A percentile compares a stretch with the other conserved stretches of the same genome.
These are phyloP conservation scores for Drosophila sucinea DNA, from an alignment of 1,140 invertebrate genomes.

Conservation along the genomic window DNA sequence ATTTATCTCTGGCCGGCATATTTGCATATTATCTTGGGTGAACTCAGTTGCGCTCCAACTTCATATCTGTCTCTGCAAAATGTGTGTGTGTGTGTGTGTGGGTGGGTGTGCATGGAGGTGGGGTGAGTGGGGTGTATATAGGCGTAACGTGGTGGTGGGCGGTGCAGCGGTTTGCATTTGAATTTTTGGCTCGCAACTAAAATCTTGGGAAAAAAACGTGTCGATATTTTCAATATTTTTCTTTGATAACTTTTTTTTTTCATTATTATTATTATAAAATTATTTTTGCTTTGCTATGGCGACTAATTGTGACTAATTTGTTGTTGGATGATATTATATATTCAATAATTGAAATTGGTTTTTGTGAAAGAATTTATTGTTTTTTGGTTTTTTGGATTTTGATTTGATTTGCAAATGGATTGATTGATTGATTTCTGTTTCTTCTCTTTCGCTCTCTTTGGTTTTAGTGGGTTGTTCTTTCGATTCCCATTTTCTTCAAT, in stretches of 20 bases:
- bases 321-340: slow-evolving; percentile 23
- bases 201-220: slow-evolving; percentile 42
- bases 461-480: slow-evolving; percentile 47
- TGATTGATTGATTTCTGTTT: slow-evolving; percentile 56
- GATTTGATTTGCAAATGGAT: slow-evolving; percentile 67
- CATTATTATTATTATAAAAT: slow-evolving; percentile 26
- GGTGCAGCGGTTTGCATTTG: slow-evolving; percentile 18
- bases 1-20: slow-evolving; percentile 3
- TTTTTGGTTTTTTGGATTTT: slow-evolving; percentile 29
- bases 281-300: slow-evolving; percentile 49
- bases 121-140: slow-evolving; percentile 15
- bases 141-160: slow-evolving; percentile 15
- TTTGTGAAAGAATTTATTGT: slow-evolving; percentile 62
- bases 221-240: slow-evolving; percentile 29
- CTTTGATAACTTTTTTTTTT: slow-evolving; percentile 25
- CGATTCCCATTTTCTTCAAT: slow-evolving; percentile 42
- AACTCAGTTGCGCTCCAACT: slow-evolving; percentile 4
- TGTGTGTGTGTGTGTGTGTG: slow-evolving; percentile 2
- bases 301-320: slow-evolving; percentile 66
- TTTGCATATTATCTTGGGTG: slow-evolving; percentile 8
- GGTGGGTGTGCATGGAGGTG: not conserved
- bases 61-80: not conserved
- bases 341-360: slow-evolving; percentile 39
- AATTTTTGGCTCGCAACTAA: slow-evolving; percentile 42
- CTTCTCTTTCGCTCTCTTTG: slow-evolving; percentile 82